Percentiles rank a stretch among this genome's conserved stretches.
Conservation (phyloP, 2,113 vertebrate species). For the Brachyistius frenatus region DNA sequence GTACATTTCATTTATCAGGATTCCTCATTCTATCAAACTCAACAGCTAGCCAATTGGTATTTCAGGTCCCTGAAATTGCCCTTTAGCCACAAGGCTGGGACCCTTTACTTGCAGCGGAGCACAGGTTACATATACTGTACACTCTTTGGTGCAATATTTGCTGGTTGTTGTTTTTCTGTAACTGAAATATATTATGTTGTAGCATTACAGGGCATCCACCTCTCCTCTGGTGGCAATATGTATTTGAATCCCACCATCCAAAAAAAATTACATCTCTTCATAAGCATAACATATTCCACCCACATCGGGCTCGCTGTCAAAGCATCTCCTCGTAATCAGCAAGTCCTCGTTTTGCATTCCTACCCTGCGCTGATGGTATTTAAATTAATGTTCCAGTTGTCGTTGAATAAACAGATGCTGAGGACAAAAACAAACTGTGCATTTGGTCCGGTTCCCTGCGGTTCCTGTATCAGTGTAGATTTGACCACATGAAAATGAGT, state of each 20-base stretch:
- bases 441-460: not conserved
- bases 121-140: not conserved
- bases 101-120: constrained; percentile 30
- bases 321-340: constrained; percentile 22
- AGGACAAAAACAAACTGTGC: not conserved
- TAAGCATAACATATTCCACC: constrained; percentile 43
- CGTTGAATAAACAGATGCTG: constrained; percentile 7
- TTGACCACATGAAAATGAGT: not conserved
- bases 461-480: constrained; percentile 4
- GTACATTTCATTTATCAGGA: constrained; percentile 77
- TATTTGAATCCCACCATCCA: constrained; percentile 27
- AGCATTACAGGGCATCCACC: constrained; percentile 1
- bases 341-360: constrained; percentile 24
- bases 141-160: not conserved
- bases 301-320: constrained; percentile 36
- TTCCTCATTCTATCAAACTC: constrained; percentile 68
- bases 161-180: constrained; percentile 11
- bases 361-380: constrained; percentile 15
- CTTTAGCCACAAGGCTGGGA: constrained; percentile 50
- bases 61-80: constrained; percentile 63
- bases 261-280: constrained; percentile 17
- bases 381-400: constrained; percentile 25
- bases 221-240: constrained; percentile 11
- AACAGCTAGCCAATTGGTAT: constrained; percentile 70
- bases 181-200: constrained; percentile 12